phyloP scores from a whole-genome alignment of 37 sponge, comb jelly and placozoan species.

The Agelas oroides region DNA sequence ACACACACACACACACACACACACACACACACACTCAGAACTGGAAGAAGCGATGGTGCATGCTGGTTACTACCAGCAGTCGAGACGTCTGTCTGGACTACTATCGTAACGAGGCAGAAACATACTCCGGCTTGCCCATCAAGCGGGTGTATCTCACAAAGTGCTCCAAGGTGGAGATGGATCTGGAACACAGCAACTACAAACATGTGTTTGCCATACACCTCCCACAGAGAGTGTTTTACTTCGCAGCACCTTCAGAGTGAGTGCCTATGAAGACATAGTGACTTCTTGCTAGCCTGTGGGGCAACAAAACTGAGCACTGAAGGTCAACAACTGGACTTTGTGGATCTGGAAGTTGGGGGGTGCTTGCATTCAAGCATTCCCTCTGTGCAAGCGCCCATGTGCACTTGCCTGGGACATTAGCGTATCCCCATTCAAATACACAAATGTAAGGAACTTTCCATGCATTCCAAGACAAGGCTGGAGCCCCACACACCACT shows the following conservation, averaged over 20 bases:
- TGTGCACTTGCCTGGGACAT: too few relatives aligned
- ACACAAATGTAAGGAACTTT: too few relatives aligned
- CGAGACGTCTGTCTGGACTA: constrained; percentile 46
- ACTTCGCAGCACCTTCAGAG: constrained; percentile 74
- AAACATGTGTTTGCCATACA: constrained; percentile 70
- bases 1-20: too few relatives aligned
- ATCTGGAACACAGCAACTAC: constrained; percentile 42
- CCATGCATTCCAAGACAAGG: too few relatives aligned
- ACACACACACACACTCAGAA: constrained; percentile 25
- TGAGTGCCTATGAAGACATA: constrained; percentile 23
- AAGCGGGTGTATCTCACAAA: constrained; percentile 19
- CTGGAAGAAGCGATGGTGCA: constrained; percentile 59
- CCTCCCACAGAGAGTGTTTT: constrained; percentile 72
- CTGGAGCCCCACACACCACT: too few relatives aligned
- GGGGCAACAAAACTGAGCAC: too few relatives aligned
- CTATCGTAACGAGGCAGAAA: constrained; percentile 49
- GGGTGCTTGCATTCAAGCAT: too few relatives aligned
- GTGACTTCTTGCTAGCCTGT: too few relatives aligned
- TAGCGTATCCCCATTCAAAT: too few relatives aligned
- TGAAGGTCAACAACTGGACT: too few relatives aligned
- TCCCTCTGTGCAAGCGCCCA: too few relatives aligned
- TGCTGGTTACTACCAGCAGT: constrained; percentile 21
- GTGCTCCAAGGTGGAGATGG: constrained; percentile 50
- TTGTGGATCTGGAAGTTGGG: too few relatives aligned
- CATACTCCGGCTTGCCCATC: constrained; percentile 30